Base-by-base conservation (phyloP, 2,113 vertebrate species). In the Vicugna pacos region DNA sequence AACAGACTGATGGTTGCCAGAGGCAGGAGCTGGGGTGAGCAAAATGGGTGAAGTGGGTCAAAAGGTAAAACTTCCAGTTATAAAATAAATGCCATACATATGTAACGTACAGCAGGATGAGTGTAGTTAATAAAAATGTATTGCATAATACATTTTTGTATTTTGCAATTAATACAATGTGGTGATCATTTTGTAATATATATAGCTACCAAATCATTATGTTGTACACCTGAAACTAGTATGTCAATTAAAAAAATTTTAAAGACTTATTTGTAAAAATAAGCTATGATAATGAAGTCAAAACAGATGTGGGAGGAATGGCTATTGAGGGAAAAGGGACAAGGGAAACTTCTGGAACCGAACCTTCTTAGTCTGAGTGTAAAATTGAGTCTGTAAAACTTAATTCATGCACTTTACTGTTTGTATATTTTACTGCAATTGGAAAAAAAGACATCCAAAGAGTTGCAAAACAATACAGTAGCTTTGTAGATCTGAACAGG, bases 291-390 rank as follows among this genome's bases (percentile, higher is more conserved):
- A 83, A 88, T 72, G 62, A 84, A 69, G 20, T 52, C 56, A 81
- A 6, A 92, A 89, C 11, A 80, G 10, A 79, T 65, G 30, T 58
- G 16, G 24, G n/a, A 81, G 16, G 52, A 19, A 35, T 72, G 10
- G 19, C 50, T 86, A 80, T 6, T 93, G 17, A 92, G 24, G 5
- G 4, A 2, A 14, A 90, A 81, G 26, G 10, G 6, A 91, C 24
- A 92, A 35, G 32, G 42, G 15, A 97, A 67, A 8, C n/a, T 89
- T 42, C 32, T 79, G 17, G 54, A 87, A 93, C 79, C 60, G 46
- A 83, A 89, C 56, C 52, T 70, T 82, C 30, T 84, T 92, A 88
- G 81, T 62, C 76, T 77, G 14, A 95, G 13, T 80, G 38, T 42
- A 42, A 42, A 42, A 42, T 42, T 42, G 38, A 42, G 38, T 42